phyloP scores from a whole-genome alignment of 2,113 vertebrate species.

The Brachyhypopomus gauderio region DNA sequence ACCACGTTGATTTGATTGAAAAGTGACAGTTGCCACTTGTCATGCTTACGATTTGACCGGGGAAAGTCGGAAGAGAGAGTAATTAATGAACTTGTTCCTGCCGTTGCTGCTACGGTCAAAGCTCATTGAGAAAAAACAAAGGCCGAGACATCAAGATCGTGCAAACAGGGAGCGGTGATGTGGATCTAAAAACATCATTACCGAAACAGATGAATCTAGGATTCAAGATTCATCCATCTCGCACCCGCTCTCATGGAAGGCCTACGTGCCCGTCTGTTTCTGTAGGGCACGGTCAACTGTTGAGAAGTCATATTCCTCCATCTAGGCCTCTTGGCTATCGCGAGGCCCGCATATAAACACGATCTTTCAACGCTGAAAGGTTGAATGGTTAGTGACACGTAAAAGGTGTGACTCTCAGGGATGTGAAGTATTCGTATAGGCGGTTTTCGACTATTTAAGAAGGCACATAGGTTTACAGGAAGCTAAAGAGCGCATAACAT shows the following conservation, averaged over 20 bases:
- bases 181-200: neutral
- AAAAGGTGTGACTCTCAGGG: neutral
- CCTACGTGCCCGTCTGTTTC: neutral
- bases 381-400: neutral
- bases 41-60: neutral
- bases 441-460: neutral
- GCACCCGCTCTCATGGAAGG: neutral
- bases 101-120: neutral
- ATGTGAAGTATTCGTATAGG: neutral
- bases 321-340: neutral
- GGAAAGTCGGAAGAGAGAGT: neutral
- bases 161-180: neutral
- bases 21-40: conserved; percentile 18
- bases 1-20: conserved; percentile 21
- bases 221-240: neutral
- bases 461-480: too few species aligned
- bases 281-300: neutral
- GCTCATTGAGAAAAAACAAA: conserved; percentile 14
- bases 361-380: neutral
- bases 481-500: too few species aligned
- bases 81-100: conserved; percentile 20
- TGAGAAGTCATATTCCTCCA: neutral
- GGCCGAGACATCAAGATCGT: neutral
- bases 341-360: neutral
- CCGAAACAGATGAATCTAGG: neutral